phyloP scores from a whole-genome alignment of 1,140 invertebrate species.

The Gryon sp. region DNA sequence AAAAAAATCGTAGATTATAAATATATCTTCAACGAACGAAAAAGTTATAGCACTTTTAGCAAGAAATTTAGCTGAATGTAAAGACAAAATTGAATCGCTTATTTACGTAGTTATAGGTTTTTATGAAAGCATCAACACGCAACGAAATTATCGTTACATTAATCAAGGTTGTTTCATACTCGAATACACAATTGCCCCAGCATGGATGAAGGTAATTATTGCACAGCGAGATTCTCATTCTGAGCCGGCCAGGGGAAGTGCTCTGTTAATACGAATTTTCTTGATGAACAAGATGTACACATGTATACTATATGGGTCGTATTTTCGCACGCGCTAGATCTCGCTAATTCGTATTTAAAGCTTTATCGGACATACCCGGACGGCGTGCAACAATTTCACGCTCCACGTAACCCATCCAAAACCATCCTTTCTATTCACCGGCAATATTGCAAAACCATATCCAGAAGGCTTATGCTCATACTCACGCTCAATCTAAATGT shows the following conservation, averaged over 20 bases:
- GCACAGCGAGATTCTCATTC: slow-evolving; percentile 5
- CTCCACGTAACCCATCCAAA: slow-evolving; percentile 70
- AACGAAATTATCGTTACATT: neutral
- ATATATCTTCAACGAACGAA: no score
- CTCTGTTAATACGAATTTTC: slow-evolving; percentile 39
- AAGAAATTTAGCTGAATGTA: no score
- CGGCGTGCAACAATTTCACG: slow-evolving; percentile 75
- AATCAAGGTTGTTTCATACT: slow-evolving; percentile 5
- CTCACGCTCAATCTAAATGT: slow-evolving; percentile 23
- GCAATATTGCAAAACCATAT: slow-evolving; percentile 51
- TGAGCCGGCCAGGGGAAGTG: neutral
- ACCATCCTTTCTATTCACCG: slow-evolving; percentile 35
- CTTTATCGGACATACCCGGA: slow-evolving; percentile 73
- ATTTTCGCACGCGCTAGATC: slow-evolving; percentile 63
- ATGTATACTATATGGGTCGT: slow-evolving; percentile 26
- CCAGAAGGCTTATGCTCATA: slow-evolving; percentile 18
- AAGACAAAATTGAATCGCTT: no score
- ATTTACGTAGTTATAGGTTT: no score
- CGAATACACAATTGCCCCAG: neutral
- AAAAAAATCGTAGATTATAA: no score
- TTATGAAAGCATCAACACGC: no score
- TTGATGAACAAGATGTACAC: slow-evolving; percentile 55
- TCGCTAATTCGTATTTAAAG: slow-evolving; percentile 78
- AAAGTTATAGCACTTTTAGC: no score
- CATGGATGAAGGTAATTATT: slow-evolving; percentile 28